Evolutionary conservation across 2,888 invertebrate species (phyloP).

Genomic region (Yponomeuta cagnagella): DNA sequence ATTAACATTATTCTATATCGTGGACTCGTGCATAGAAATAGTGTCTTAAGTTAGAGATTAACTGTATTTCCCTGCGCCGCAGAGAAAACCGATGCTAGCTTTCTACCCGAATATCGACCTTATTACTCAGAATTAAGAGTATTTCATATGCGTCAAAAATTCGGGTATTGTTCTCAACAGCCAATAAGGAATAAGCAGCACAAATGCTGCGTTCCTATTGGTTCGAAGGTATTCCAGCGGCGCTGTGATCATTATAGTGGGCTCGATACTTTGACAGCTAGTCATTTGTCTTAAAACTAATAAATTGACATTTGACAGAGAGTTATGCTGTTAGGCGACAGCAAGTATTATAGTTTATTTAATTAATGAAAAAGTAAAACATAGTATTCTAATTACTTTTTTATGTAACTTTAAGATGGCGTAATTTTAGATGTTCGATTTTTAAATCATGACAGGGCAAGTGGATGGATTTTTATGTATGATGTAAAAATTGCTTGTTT

Average conservation of each 20-base stretch:
- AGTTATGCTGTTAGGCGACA: conserved; percentile 34
- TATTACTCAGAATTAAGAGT: not conserved
- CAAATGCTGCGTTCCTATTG: not conserved
- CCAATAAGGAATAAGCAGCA: not conserved
- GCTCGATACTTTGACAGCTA: conserved; percentile 52
- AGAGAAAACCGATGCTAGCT: not conserved
- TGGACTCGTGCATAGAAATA: conserved; percentile 6
- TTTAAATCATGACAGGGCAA: conserved; percentile 68
- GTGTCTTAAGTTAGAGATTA: conserved; percentile 1
- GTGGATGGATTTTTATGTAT: conserved; percentile 42
- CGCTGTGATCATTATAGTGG: not conserved
- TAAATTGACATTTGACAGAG: conserved; percentile 47
- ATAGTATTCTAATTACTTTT: conserved; percentile 24
- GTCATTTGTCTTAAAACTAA: conserved; percentile 51
- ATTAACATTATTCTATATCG: not conserved
- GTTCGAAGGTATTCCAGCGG: not conserved
- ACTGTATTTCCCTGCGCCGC: not conserved
- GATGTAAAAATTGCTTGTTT: conserved; percentile 1
- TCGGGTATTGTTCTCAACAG: not conserved
- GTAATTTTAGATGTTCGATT: conserved; percentile 68
- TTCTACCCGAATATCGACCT: not conserved
- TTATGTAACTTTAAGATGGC: conserved; percentile 65
- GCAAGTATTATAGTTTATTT: conserved; percentile 47
- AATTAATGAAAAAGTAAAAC: conserved; percentile 32
- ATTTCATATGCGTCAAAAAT: not conserved